Percentiles rank a stretch among this genome's conserved stretches.
Conservation (phyloP, 2,797 vertebrate genomes). For the Rousettus madagascariensis region DNA sequence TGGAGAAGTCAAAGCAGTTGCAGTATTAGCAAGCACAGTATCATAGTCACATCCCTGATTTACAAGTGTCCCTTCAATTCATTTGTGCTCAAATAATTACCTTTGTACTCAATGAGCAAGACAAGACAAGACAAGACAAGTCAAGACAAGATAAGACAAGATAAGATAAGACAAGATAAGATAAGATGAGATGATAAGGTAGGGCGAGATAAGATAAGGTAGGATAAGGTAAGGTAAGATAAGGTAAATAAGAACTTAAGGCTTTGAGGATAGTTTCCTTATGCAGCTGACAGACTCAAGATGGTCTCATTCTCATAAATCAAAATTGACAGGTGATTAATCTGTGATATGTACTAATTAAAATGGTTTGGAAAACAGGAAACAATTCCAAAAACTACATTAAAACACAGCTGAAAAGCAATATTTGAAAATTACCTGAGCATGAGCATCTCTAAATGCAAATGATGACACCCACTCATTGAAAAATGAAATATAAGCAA, state of each 20-base stretch:
- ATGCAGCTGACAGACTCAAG: neutral
- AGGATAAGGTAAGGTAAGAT: no score
- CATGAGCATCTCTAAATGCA: neutral
- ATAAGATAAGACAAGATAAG: no score
- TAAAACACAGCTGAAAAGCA: conserved; percentile 41
- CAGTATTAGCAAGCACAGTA: neutral
- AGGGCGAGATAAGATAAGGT: no score
- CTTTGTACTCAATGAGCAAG: neutral
- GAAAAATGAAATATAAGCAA: conserved; percentile 21
- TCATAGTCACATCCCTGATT: neutral
- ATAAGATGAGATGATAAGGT: no score
- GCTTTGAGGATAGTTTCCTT: neutral
- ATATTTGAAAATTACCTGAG: conserved; percentile 13
- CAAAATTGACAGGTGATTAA: conserved; percentile 37
- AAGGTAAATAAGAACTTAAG: conserved; percentile 16
- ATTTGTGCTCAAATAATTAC: neutral
- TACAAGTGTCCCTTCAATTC: conserved; percentile 2
- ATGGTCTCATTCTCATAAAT: conserved; percentile 25
- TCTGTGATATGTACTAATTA: conserved; percentile 24
- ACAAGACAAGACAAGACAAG: no score
- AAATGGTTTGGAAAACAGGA: neutral
- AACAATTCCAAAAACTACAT: neutral
- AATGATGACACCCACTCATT: conserved; percentile 8
- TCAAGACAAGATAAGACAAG: no score
- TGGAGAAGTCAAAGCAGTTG: neutral